phyloP scores from a whole-genome alignment of 2,113 vertebrate genomes.

The Odocoileus hemionus region DNA sequence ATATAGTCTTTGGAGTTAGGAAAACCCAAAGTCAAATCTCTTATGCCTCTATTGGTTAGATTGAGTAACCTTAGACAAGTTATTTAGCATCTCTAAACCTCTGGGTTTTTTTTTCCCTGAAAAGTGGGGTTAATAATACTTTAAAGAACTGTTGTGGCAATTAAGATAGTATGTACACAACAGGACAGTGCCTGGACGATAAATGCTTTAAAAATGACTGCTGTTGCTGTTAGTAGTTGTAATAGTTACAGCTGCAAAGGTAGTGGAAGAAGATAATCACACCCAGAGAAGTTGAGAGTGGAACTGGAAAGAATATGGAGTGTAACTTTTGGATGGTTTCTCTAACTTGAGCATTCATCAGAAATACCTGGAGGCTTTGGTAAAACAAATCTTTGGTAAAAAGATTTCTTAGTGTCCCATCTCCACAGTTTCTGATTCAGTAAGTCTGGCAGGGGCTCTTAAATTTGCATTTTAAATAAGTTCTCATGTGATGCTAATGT shows the following conservation, averaged over 20 bases:
- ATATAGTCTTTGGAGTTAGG: neutral
- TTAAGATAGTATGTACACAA: neutral
- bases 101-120: neutral
- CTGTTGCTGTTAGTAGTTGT: neutral
- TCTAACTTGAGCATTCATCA: neutral
- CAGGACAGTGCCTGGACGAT: neutral
- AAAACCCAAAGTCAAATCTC: neutral
- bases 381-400: neutral
- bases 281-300: neutral
- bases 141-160: neutral
- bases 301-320: neutral
- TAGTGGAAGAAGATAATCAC: neutral
- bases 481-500: neutral
- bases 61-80: neutral
- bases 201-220: neutral
- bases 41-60: neutral
- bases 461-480: neutral
- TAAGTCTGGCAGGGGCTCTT: neutral
- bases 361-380: neutral
- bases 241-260: neutral
- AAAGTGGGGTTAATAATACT: neutral
- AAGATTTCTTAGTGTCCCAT: neutral
- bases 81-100: constrained; percentile 9
- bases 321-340: neutral
- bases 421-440: neutral